Conservation (phyloP, 2,797 vertebrate genomes). For the Gobio occitaniae region DNA sequence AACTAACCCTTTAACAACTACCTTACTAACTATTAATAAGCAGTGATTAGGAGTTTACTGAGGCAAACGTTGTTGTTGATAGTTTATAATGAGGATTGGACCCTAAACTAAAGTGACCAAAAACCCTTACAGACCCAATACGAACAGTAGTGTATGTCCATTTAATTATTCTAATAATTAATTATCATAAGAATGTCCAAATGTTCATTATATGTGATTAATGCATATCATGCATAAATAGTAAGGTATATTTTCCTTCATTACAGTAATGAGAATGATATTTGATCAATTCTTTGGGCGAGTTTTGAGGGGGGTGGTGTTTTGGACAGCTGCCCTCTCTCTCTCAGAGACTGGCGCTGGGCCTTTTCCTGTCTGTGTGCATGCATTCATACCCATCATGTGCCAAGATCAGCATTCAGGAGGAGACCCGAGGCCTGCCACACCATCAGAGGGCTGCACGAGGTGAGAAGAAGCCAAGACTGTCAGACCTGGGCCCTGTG, state of each 20-base stretch:
- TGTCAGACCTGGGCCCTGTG: background rate
- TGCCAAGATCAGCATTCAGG: conserved; percentile 38
- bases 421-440: conserved; percentile 25
- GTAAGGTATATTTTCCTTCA: background rate
- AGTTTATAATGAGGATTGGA: no score
- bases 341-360: conserved; percentile 31
- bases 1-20: no score
- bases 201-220: background rate
- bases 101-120: no score
- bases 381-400: conserved; percentile 41
- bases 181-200: background rate
- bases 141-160: no score
- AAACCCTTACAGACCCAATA: background rate
- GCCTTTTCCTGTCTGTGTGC: conserved; percentile 49
- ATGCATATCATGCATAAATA: background rate
- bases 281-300: background rate
- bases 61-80: no score
- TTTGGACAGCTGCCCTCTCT: conserved; percentile 44
- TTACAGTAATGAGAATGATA: background rate
- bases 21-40: no score
- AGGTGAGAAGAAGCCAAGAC: conserved; percentile 15
- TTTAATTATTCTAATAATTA: background rate
- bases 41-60: no score
- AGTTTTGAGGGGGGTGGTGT: background rate
- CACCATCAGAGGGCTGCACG: conserved; percentile 13